Evolutionary conservation across 2,888 invertebrate genomes (phyloP).

Genomic region (Heliconius ismenius): DNA sequence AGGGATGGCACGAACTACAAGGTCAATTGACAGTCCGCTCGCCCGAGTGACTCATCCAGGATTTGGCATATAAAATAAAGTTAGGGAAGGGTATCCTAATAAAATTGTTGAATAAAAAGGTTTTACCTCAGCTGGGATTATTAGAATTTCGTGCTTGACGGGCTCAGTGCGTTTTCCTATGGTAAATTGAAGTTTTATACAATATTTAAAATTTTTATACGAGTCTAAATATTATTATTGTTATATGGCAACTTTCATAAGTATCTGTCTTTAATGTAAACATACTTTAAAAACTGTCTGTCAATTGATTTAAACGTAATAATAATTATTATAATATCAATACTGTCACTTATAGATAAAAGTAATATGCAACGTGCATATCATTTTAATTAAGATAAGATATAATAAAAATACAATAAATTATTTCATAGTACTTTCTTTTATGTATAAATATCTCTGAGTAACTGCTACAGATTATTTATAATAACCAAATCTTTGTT

Average conservation of each 20-base stretch:
- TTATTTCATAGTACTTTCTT: constrained; percentile 13
- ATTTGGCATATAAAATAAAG: constrained; percentile 42
- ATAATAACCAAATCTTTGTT: constrained; percentile 44
- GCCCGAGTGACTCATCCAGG: constrained; percentile 51
- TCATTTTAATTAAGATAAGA: constrained; percentile 16
- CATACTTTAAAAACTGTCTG: neutral
- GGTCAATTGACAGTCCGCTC: constrained; percentile 60
- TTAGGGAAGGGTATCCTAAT: constrained; percentile 39
- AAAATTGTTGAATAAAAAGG: constrained; percentile 36
- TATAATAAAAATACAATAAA: constrained; percentile 2
- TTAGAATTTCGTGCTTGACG: neutral
- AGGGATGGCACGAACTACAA: constrained; percentile 64
- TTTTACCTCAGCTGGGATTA: constrained; percentile 17
- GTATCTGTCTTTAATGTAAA: neutral
- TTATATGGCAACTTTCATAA: neutral
- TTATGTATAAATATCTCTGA: constrained; percentile 6
- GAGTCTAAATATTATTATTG: neutral
- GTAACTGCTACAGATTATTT: constrained; percentile 37
- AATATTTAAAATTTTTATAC: neutral
- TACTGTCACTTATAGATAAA: neutral
- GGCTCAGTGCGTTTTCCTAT: neutral
- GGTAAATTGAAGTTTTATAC: neutral
- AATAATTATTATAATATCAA: neutral
- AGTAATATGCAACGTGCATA: neutral
- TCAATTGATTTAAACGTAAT: constrained; percentile 9